phyloP scores from a whole-genome alignment of 2,888 invertebrate species.

The Hemicrepidius hirtus region DNA sequence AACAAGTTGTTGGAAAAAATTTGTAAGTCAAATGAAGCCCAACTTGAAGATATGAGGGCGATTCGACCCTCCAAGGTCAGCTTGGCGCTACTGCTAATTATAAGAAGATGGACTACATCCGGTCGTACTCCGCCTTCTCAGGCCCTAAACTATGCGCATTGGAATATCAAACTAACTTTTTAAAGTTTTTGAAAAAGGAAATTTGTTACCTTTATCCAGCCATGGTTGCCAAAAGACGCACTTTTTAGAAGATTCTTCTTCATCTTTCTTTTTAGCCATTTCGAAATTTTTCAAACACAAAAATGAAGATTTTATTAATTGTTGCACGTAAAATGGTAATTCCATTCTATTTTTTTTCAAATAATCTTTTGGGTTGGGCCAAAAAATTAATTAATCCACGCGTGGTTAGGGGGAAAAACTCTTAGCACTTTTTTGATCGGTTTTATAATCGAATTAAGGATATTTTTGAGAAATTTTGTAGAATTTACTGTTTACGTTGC shows the following conservation, averaged over 20 bases:
- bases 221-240: conserved; percentile 71
- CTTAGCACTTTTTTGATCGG: neutral
- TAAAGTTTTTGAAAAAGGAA: no score
- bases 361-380: neutral
- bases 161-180: conserved; percentile 22
- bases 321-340: conserved; percentile 64
- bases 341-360: conserved; percentile 62
- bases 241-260: conserved; percentile 46
- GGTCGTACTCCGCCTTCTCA: conserved; percentile 50
- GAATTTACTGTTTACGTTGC: conserved; percentile 56
- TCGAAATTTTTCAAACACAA: conserved; percentile 54
- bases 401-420: neutral
- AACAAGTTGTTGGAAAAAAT: conserved; percentile 21
- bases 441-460: neutral
- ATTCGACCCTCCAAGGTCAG: conserved; percentile 51
- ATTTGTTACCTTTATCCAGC: conserved; percentile 67
- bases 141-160: conserved; percentile 31
- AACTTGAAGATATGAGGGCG: conserved; percentile 32
- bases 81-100: conserved; percentile 43
- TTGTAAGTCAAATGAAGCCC: conserved; percentile 31
- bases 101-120: conserved; percentile 62
- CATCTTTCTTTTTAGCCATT: conserved; percentile 44
- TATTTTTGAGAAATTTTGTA: conserved; percentile 37
- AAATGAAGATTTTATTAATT: conserved; percentile 63
- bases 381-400: neutral